A percentile compares a stretch with the other conserved stretches of the same genome.
Evolutionary conservation across 2,113 vertebrate species (phyloP).

Genomic region (Sphyrna mokarran): DNA sequence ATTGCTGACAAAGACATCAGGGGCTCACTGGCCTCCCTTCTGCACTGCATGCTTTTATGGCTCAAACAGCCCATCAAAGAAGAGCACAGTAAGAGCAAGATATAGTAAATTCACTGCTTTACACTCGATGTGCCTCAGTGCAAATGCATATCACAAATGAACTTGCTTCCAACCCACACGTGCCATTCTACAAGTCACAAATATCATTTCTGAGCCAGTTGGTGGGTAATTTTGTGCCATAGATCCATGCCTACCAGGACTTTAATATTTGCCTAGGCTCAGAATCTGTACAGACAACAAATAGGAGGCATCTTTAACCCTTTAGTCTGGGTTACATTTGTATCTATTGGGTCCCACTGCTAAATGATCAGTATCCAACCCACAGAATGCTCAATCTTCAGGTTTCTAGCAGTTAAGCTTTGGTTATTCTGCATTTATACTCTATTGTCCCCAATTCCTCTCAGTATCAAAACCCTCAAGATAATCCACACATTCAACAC

Average conservation of each 20-base stretch:
- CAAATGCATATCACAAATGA: neutral
- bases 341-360: too few species aligned
- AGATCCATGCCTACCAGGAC: too few species aligned
- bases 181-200: neutral
- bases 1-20: neutral
- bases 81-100: too few species aligned
- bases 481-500: neutral
- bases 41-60: neutral
- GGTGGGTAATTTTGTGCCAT: neutral
- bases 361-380: neutral
- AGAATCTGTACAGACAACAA: neutral
- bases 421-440: neutral
- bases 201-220: neutral
- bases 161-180: neutral
- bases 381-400: neutral
- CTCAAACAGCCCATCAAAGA: neutral
- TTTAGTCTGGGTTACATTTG: neutral
- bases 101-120: neutral
- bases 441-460: neutral
- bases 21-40: neutral
- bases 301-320: neutral
- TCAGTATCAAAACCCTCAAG: neutral
- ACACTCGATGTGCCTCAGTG: neutral
- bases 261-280: neutral
- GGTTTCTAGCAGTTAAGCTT: neutral